phyloP scores from a whole-genome alignment of 2,888 invertebrate species.

The Ormyrus nitidulus region DNA sequence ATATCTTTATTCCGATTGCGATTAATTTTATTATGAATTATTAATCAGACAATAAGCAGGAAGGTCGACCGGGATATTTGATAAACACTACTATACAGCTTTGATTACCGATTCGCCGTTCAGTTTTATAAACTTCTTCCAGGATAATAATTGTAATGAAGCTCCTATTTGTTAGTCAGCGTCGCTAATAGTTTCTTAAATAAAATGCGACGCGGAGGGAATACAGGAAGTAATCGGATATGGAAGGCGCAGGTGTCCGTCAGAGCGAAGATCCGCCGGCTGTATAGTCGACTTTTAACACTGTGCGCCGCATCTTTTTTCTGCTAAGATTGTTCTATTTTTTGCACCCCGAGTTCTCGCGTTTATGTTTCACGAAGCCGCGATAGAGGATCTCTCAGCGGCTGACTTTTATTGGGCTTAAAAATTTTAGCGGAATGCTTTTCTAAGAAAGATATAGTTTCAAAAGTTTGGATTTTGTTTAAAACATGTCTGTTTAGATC shows the following conservation, averaged over 20 bases:
- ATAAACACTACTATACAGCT: not conserved
- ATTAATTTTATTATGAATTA: not conserved
- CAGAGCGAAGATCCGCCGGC: conserved; percentile 58
- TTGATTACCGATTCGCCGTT: not conserved
- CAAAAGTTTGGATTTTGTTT: not conserved
- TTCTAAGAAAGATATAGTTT: not conserved
- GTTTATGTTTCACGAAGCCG: not conserved
- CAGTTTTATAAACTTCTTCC: not conserved
- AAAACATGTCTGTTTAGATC: not conserved
- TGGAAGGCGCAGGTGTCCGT: conserved; percentile 54
- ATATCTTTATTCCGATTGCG: not conserved
- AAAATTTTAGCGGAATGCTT: not conserved
- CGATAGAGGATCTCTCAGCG: not conserved
- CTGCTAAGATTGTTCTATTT: not conserved
- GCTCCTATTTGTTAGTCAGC: too few relatives aligned
- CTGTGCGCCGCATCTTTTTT: not conserved
- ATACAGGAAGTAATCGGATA: conserved; percentile 49
- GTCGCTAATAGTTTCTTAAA: not conserved
- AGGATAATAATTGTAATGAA: not conserved
- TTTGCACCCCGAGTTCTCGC: too few relatives aligned
- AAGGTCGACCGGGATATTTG: not conserved
- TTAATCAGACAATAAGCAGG: not conserved
- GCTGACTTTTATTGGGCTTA: not conserved
- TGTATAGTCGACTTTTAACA: not conserved
- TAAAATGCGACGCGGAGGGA: conserved; percentile 4